A percentile compares a stretch with the other conserved stretches of the same genome.
These are phyloP conservation scores for Cephalopterus ornatus DNA, from an alignment of 2,113 vertebrate genomes.

Conservation along the genomic window DNA sequence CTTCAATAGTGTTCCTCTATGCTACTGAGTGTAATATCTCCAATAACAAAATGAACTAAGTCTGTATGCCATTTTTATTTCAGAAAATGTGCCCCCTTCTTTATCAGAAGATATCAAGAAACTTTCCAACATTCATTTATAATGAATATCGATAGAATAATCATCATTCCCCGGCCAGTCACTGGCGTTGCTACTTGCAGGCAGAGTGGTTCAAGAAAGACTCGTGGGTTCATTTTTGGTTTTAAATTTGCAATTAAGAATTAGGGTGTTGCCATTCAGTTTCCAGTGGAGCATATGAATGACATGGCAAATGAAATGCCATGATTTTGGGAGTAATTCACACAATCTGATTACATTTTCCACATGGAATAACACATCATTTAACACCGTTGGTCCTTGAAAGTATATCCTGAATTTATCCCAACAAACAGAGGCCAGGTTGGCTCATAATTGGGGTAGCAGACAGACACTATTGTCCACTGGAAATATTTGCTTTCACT, in stretches of 20 bases:
- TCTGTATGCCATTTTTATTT: not conserved
- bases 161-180: not conserved
- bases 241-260: not conserved
- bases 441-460: not conserved
- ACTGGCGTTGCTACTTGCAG: not conserved
- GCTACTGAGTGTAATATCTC: not conserved
- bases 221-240: not conserved
- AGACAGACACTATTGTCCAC: not conserved
- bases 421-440: not conserved
- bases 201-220: not conserved
- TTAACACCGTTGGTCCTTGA: not conserved
- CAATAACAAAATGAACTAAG: not conserved
- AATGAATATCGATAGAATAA: not conserved
- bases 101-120: not conserved
- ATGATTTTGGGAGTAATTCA: not conserved
- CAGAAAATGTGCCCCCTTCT: not conserved
- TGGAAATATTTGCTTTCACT: not conserved
- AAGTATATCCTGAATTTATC: not conserved
- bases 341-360: not conserved
- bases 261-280: not conserved
- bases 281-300: not conserved
- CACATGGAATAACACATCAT: not conserved
- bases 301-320: not conserved
- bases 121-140: not conserved
- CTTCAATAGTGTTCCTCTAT: accelerated